phyloP scores from a whole-genome alignment of 2,113 vertebrate species.

The Anarrhichthys ocellatus region DNA sequence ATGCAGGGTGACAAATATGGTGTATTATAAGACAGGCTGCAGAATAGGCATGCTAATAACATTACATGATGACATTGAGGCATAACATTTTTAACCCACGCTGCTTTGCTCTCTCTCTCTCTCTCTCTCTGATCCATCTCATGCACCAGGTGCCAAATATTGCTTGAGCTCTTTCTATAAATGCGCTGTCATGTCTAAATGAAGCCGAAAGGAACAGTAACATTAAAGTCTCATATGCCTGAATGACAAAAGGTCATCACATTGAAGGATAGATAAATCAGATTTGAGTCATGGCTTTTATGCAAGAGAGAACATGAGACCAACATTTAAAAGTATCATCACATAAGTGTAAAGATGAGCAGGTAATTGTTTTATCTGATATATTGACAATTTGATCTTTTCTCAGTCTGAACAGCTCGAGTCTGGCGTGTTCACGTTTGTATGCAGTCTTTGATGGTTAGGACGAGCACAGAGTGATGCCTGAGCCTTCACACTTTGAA shows the following conservation, averaged over 20 bases:
- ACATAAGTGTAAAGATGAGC: not conserved
- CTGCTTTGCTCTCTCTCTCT: not conserved
- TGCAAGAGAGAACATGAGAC: not conserved
- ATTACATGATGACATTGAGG: not conserved
- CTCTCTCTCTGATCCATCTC: not conserved
- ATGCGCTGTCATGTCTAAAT: not conserved
- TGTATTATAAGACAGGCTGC: not conserved
- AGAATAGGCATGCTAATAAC: not conserved
- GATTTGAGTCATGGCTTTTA: not conserved
- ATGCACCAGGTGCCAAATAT: not conserved
- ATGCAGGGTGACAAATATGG: not conserved
- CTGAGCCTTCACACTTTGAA: conserved; percentile 19
- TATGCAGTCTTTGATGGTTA: not conserved
- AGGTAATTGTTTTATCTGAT: not conserved
- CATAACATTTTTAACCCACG: not conserved
- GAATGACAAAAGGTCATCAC: not conserved
- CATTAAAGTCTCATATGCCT: not conserved
- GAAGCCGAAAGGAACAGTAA: not conserved
- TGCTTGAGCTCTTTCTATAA: not conserved
- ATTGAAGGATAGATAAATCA: not conserved
- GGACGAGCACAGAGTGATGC: conserved; percentile 1
- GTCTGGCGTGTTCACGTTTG: conserved; percentile 2
- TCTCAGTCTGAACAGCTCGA: not conserved
- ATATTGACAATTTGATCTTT: no score
- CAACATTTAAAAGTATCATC: not conserved